phyloP scores from a whole-genome alignment of 2,113 vertebrate species.

The Neogobius melanostomus region DNA sequence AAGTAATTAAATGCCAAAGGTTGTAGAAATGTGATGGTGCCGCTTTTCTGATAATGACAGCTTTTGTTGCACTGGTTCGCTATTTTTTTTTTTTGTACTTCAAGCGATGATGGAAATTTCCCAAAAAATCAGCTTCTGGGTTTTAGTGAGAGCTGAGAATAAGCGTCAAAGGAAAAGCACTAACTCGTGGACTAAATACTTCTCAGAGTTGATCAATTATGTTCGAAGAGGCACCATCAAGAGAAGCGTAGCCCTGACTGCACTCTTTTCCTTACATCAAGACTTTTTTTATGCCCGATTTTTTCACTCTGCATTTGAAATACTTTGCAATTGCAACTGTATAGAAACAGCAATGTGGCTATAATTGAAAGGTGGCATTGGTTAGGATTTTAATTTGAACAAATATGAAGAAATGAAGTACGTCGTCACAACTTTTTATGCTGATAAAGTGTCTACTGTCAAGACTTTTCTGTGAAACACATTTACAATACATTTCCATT shows the following conservation, averaged over 20 bases:
- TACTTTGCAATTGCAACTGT: no score
- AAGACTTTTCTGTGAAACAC: no score
- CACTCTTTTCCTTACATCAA: neutral
- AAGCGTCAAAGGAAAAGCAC: neutral
- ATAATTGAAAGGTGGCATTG: no score
- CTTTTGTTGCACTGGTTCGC: neutral
- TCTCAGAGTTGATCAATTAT: neutral
- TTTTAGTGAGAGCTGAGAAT: neutral
- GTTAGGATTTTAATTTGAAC: no score
- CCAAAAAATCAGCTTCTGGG: neutral
- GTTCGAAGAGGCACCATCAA: neutral
- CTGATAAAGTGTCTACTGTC: no score
- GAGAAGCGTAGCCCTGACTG: neutral
- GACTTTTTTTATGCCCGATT: no score
- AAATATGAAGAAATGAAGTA: no score
- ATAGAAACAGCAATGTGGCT: no score
- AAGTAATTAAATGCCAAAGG: conserved; percentile 7
- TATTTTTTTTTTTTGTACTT: neutral
- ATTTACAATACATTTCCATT: no score
- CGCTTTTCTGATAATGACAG: neutral
- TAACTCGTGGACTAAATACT: neutral
- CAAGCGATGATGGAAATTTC: neutral
- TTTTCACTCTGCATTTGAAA: neutral
- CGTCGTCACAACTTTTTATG: no score
- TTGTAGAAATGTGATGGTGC: neutral